phyloP scores from a whole-genome alignment of 2,113 vertebrate genomes.

The Otus sunia region DNA sequence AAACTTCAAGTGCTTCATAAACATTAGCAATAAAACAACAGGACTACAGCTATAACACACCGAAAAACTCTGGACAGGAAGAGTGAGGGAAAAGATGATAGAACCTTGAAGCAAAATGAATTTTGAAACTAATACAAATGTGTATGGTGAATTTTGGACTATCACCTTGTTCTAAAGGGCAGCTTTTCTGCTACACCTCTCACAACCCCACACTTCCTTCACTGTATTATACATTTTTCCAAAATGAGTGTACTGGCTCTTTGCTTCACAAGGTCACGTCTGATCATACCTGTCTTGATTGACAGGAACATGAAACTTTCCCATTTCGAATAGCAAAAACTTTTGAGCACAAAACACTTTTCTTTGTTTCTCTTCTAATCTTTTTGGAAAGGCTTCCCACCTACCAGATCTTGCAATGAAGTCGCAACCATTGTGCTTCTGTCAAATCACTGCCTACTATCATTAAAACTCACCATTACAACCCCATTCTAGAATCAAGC shows the following conservation, averaged over 20 bases:
- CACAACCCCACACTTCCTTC: not conserved
- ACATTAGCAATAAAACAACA: not conserved
- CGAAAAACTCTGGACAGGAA: not conserved
- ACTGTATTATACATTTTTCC: not conserved
- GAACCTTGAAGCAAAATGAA: not conserved
- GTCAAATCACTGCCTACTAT: slow-evolving; percentile 10
- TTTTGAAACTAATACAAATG: not conserved
- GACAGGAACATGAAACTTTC: not conserved
- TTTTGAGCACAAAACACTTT: not conserved
- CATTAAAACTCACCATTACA: slow-evolving; percentile 4
- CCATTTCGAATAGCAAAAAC: not conserved
- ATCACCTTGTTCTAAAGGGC: not conserved
- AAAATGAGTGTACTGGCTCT: not conserved
- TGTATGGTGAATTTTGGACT: not conserved
- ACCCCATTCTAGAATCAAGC: not conserved
- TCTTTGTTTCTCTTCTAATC: not conserved
- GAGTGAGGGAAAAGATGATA: not conserved
- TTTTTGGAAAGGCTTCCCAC: not conserved
- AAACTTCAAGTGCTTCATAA: not conserved
- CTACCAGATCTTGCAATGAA: not conserved
- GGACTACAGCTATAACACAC: not conserved
- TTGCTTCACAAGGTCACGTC: not conserved
- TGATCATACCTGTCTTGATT: not conserved
- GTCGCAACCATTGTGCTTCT: not conserved
- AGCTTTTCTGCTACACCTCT: not conserved